phyloP scores from a whole-genome alignment of 1,140 invertebrate species.

The Apis mellifera region Amel_HAv3.1 CM009932.2:4462001-4462500 shows the following conservation, averaged over 20 bases:
- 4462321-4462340: conserved; percentile 1
- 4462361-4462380: conserved; percentile 44
- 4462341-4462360: conserved; percentile 64
- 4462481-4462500: not conserved
- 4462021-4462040: not conserved
- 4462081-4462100: not conserved
- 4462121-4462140: conserved; percentile 9
- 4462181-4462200: conserved; percentile 14
- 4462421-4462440: conserved; percentile 37
- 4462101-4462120: not conserved
- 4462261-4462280: conserved; percentile 44
- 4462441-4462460: not conserved
- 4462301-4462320: conserved; percentile 15
- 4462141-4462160: conserved; percentile 21
- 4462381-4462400: conserved; percentile 43
- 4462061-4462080: not conserved
- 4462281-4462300: conserved; percentile 24
- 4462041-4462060: not conserved
- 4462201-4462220: conserved; percentile 15
- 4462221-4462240: conserved; percentile 55
- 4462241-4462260: conserved; percentile 38
- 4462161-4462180: conserved; percentile 26
- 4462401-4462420: conserved; percentile 28
- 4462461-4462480: conserved; percentile 33
- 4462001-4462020: no score